phyloP scores from a whole-genome alignment of 1,140 invertebrate species.

The Trichogramma pretiosum region DNA sequence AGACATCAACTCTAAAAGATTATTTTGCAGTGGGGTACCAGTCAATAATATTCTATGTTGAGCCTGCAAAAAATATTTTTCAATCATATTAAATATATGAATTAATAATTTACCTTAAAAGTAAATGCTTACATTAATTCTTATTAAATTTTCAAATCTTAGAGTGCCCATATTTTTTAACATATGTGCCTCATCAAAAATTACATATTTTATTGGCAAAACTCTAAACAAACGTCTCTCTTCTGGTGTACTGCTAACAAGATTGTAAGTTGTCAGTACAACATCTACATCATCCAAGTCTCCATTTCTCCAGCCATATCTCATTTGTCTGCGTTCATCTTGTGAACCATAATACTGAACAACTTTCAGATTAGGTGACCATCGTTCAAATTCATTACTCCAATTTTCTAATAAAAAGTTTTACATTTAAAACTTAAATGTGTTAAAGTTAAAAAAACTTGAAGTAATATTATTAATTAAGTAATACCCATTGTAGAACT shows the following conservation, averaged over 20 bases:
- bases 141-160: conserved; percentile 80
- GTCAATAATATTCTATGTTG: conserved; percentile 75
- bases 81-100: neutral
- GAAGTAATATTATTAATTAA: conserved; percentile 13
- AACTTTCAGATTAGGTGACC: conserved; percentile 76
- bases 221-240: conserved; percentile 87
- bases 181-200: conserved; percentile 98
- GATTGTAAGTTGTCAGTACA: conserved; percentile 79
- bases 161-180: conserved; percentile 92
- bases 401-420: conserved; percentile 50
- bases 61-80: conserved; percentile 51
- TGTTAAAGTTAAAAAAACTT: conserved; percentile 18
- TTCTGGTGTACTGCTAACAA: conserved; percentile 72
- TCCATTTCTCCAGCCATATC: conserved; percentile 67
- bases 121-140: conserved; percentile 61
- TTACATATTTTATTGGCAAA: conserved; percentile 79
- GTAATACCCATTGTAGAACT: conserved; percentile 74
- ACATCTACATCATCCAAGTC: conserved; percentile 71
- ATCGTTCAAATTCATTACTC: conserved; percentile 71
- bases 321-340: conserved; percentile 69
- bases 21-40: conserved; percentile 92
- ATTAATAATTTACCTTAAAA: conserved; percentile 4
- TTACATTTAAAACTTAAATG: neutral
- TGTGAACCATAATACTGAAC: conserved; percentile 81
- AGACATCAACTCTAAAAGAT: conserved; percentile 90